These are phyloP conservation scores for Coccyzus lansbergi DNA, from an alignment of 2,797 vertebrate species.

Conservation along the genomic window DNA sequence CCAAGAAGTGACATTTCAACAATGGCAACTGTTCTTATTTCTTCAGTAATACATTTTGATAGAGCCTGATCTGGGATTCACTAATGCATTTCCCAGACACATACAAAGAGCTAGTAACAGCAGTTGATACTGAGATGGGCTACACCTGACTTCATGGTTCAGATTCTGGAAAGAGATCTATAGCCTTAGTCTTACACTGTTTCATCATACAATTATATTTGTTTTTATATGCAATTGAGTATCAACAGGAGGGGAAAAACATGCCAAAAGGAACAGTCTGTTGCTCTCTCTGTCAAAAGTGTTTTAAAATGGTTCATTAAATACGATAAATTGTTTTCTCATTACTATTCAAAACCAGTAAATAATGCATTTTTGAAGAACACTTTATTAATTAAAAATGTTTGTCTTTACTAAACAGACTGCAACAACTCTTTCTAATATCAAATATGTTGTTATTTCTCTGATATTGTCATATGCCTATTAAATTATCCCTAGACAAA, in stretches of 20 bases:
- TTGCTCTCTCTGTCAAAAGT: slow-evolving; percentile 55
- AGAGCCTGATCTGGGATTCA: neutral
- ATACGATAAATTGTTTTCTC: slow-evolving; percentile 70
- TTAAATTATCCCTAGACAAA: slow-evolving; percentile 50
- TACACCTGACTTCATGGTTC: neutral
- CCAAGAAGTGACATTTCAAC: slow-evolving; percentile 37
- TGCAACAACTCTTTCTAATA: slow-evolving; percentile 20
- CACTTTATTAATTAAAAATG: slow-evolving; percentile 77
- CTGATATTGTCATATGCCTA: neutral
- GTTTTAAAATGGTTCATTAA: slow-evolving; percentile 66
- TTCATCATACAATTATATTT: neutral
- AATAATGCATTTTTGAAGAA: slow-evolving; percentile 73
- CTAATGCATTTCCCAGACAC: neutral
- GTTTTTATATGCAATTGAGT: neutral
- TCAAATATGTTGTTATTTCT: slow-evolving; percentile 32
- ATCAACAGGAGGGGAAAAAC: neutral
- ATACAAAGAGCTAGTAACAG: neutral
- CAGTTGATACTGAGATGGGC: neutral
- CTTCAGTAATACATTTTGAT: neutral
- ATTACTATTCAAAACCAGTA: slow-evolving; percentile 68
- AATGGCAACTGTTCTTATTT: slow-evolving; percentile 5
- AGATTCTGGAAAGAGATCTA: neutral
- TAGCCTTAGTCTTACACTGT: neutral
- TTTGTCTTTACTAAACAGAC: slow-evolving; percentile 55
- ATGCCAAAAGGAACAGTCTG: slow-evolving; percentile 40